phyloP scores from a whole-genome alignment of 1,140 invertebrate species.

The Colletes latitarsis region DNA sequence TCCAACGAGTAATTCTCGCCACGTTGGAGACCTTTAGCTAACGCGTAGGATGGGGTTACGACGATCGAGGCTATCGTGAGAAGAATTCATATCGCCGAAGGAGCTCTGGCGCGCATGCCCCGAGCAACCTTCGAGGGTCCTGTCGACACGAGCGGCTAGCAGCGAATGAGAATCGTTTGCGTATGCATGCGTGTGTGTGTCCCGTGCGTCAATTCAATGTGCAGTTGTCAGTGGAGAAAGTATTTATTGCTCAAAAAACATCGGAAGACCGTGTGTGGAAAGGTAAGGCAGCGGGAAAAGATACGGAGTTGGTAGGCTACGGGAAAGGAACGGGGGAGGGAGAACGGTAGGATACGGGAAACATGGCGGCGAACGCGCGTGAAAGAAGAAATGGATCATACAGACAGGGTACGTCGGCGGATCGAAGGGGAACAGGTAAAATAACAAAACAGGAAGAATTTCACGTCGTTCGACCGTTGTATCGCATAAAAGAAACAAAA shows the following conservation, averaged over 20 bases:
- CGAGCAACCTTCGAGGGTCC: constrained; percentile 20
- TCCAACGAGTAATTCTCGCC: background rate
- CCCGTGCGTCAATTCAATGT: constrained; percentile 81
- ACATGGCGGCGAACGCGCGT: constrained; percentile 29
- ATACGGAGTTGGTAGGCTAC: constrained; percentile 61
- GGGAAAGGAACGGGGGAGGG: constrained; percentile 58
- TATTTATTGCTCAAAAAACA: constrained; percentile 81
- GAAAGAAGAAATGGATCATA: constrained; percentile 35
- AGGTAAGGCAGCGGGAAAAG: constrained; percentile 59
- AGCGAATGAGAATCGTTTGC: constrained; percentile 55
- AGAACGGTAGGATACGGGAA: constrained; percentile 12
- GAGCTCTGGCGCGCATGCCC: background rate
- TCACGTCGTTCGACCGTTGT: constrained; percentile 57
- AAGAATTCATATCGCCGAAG: constrained; percentile 44
- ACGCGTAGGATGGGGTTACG: constrained; percentile 4
- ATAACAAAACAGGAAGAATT: constrained; percentile 43
- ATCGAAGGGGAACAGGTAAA: constrained; percentile 31
- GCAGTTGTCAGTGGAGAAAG: constrained; percentile 80
- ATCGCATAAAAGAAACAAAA: constrained; percentile 48
- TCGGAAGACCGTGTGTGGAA: constrained; percentile 69
- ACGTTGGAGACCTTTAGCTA: background rate
- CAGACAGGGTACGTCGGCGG: constrained; percentile 64
- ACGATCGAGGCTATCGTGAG: constrained; percentile 6
- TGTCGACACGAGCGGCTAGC: constrained; percentile 58
- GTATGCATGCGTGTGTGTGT: constrained; percentile 66